Base-by-base conservation (phyloP, 2,797 vertebrate species). In the Myotis myotis region DNA sequence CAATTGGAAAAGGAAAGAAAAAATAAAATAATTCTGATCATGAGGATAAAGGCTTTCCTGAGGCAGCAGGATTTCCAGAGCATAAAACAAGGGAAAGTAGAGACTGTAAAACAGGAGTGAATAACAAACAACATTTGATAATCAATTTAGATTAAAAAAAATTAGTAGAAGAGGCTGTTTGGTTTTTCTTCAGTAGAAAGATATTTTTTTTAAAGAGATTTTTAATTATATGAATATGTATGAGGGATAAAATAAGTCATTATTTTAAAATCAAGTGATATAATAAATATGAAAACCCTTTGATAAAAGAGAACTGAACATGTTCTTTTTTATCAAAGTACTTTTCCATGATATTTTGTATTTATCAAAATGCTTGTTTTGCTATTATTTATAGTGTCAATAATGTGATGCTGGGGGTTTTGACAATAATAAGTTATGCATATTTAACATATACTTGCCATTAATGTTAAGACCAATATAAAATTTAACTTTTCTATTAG, bases 191-290 rank as follows among this genome's bases (percentile, higher is more conserved):
- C 17, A 28, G 6, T 11, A 19, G 68, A 82, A 86, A 57, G 53
- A 51, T 30, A 36, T 2, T 64, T 49, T 64, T 49, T 41, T 49
- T 13, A 76, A 53, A 76, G 49, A 33, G 19, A 53, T 33, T 53
- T 85, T 80, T 91, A 85, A 55, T 81, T 91, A 68, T 38, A 4
- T 53, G 20, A 62, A 13, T 71, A 88, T 8, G 16, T 30, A 7
- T 55, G 44, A 88, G 3, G 17, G 33, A n/a, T 44, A 88, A 93
- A 93, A 78, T 80, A 87, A 68, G 51, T 74, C 12, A 93, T 74
- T 66, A 79, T 66, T 94, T 71, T 36, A 83, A 95, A 90, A 84
- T 19, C 82, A 53, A 91, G 75, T 74, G 49, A 57, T 71, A 66
- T 30, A 87, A 66, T 57, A 85, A 91, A 92, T 74, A 25, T 89